Evolutionary conservation across 2,797 vertebrate species (phyloP), one percentile per base, ranked within the genome.

Genomic region (Enteromius anoplus): DNA sequence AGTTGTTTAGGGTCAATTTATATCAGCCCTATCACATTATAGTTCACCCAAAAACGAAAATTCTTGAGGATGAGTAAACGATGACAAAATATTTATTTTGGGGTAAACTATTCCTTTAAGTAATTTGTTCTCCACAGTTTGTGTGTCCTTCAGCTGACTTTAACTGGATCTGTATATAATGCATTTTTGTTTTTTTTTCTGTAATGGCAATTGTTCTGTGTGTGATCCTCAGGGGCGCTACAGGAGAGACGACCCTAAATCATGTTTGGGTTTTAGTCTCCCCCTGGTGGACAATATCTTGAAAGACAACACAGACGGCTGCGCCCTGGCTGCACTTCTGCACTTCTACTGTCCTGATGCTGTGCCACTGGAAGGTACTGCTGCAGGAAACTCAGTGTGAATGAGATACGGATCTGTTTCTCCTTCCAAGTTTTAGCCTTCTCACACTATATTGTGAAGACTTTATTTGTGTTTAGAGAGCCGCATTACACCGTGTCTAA

Each of bases 281-380:
- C 96, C 97, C 2, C 69, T 96, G 90, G 95, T 99, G 92, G 98
- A 99, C 78, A 98, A 97, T 85, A 91, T 99, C 83, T 88, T 99
- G 90, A 99, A 99, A 92, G 98, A 99, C 89, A 96, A 96, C 86
- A 95, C 96, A 3, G 97, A 98, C 9, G 98, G 98, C 83, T 98
- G 97, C 37, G 95, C 97, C 23, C 87, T 99, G n/a, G 95, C 96
- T 42, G 95, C 96, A 17, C 93, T 99, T 71, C 95, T 99, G 88
- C 98, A 99, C 90, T 99, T 98, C 88, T 99, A 99, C 94, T 99
- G 98, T 80, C 97, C 98, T 1, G 93, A 91, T 49, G 92, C 95
- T 0, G 85, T 99, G 80, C 92, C 93, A 69, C 89, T 98, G 83
- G 97, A 99, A 92, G 98, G 98, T 98, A 88, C 73, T 86, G 55